These are phyloP conservation scores for Micromys minutus DNA, from an alignment of 2,113 vertebrate genomes.

Conservation along the genomic window DNA sequence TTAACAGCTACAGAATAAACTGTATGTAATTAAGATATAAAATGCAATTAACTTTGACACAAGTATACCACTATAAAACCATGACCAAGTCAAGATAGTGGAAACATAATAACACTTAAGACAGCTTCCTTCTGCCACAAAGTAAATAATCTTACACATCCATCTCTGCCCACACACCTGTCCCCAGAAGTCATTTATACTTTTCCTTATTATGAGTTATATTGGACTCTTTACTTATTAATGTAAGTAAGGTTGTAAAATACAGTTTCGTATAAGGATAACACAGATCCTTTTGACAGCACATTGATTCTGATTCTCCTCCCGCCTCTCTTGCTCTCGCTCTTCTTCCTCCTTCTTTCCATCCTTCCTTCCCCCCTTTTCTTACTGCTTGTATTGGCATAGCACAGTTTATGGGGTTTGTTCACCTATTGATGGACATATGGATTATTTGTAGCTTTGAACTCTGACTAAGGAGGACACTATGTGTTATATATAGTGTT, in stretches of 20 bases:
- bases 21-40: not conserved
- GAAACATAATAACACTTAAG: not conserved
- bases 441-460: not conserved
- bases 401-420: not conserved
- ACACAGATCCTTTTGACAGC: not conserved
- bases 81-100: not conserved
- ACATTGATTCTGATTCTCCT: not conserved
- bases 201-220: not conserved
- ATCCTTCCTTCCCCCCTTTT: not conserved
- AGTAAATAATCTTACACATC: not conserved
- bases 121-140: not conserved
- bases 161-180: not conserved
- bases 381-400: not conserved
- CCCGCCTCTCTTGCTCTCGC: not conserved
- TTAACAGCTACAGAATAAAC: slow-evolving; percentile 11
- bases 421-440: not conserved
- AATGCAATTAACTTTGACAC: not conserved
- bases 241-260: not conserved
- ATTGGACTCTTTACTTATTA: not conserved
- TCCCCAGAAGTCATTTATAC: not conserved
- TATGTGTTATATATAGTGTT: not conserved
- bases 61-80: not conserved
- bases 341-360: too few relatives aligned
- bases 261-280: not conserved
- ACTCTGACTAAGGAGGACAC: not conserved